Evolutionary conservation across 2,113 vertebrate genomes (phyloP), one percentile per base, ranked within the genome.

Genomic region (Pseudopodoces humilis): DNA sequence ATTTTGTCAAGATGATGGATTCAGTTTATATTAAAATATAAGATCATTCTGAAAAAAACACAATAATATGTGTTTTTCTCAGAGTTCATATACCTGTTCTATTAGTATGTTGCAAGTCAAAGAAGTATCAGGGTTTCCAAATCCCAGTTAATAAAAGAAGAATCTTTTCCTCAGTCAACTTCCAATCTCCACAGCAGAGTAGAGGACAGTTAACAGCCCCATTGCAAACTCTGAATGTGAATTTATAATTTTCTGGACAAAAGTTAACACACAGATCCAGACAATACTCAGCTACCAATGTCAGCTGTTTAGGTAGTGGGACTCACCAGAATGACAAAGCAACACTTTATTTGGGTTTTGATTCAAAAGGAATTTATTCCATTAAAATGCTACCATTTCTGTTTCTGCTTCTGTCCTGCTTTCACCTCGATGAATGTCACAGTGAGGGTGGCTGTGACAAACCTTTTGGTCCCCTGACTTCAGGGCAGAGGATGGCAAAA

Each of bases 171-270:
- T 70, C 59, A 64, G 72, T 58, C 67, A 59, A 18, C 8, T 80
- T 72, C 27, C 1, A 2, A 27, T 50, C 31, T 63, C n/a, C 44
- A 2, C 31, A 64, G 3, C 1, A 15, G 19, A 55, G 33, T 4
- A 71, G 25, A 65, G 37, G n/a, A 24, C 11, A 79, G 46, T 17
- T 41, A n/a, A 76, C 60, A 79, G n/a, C 10, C 24, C 41, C 24
- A 8, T 52, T 33, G 39, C 28, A 28, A 46, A 64, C 10, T 27
- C 59, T 64, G 53, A 33, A 39, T 35, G 33, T 25, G 76, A 88
- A 76, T 60, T 37, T 39, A 3, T 33, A 28, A 27, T 28, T 33
- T 86, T 68, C 62, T 79, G 76, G 47, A 39, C 39, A 68, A 64
- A 62, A 49, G 14, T 35, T 39, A 90, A 49, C 9, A 16, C 8